Evolutionary conservation across 2,797 vertebrate genomes (phyloP).

Genomic region (Sebastes oblongus): DNA sequence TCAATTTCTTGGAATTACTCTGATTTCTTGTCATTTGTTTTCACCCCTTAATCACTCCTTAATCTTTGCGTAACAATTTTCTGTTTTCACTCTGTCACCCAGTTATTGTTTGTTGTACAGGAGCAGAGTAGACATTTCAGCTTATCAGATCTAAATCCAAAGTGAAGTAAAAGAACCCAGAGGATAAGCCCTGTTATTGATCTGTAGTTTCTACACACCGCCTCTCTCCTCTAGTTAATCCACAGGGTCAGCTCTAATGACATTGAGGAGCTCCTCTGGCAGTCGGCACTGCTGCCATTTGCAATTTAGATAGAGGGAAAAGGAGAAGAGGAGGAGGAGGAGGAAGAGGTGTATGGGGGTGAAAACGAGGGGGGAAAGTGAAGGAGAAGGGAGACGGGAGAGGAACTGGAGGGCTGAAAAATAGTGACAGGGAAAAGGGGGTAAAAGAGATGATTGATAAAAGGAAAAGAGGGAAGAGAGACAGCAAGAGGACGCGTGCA

Average conservation of each 20-base stretch:
- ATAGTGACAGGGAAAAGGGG: slow-evolving; percentile 7
- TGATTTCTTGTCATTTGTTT: background rate
- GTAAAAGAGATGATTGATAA: slow-evolving; percentile 12
- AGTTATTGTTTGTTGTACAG: slow-evolving; percentile 38
- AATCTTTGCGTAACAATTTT: background rate
- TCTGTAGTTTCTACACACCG: slow-evolving; percentile 72
- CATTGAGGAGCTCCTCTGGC: slow-evolving; percentile 77
- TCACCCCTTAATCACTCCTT: background rate
- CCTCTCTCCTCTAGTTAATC: slow-evolving; percentile 73
- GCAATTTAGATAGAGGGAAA: slow-evolving; percentile 77
- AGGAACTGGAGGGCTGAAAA: slow-evolving; percentile 10
- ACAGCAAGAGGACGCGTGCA: background rate
- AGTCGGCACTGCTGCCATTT: slow-evolving; percentile 73
- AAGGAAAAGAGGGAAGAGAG: background rate
- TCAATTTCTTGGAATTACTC: background rate
- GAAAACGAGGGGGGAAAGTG: slow-evolving; percentile 32
- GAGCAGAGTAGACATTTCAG: slow-evolving; percentile 45
- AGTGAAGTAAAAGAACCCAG: slow-evolving; percentile 73
- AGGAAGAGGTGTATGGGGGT: slow-evolving; percentile 1
- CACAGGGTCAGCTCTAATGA: slow-evolving; percentile 78
- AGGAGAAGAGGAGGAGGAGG: slow-evolving; percentile 13
- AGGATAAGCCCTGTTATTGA: slow-evolving; percentile 74
- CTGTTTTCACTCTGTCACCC: background rate
- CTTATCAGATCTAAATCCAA: slow-evolving; percentile 64
- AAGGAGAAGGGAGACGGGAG: slow-evolving; percentile 16